Conservation (phyloP, 2,888 invertebrate species). For the Eumerus sabulonum region DNA sequence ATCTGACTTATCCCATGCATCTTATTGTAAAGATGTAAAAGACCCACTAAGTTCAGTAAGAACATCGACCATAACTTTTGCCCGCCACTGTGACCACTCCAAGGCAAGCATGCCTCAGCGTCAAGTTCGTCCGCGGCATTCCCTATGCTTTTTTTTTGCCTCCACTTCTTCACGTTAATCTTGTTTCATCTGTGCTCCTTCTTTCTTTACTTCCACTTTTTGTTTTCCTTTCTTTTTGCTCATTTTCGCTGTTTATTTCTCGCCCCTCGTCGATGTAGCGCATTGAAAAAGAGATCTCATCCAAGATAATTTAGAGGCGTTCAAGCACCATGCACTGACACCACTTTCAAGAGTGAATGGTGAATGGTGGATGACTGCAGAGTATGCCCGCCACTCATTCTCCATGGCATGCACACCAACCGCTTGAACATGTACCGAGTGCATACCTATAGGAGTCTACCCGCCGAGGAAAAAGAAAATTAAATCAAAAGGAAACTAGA, state of each 20-base stretch:
- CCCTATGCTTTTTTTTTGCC: conserved; percentile 3
- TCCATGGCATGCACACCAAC: not conserved
- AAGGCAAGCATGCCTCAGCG: too few relatives aligned
- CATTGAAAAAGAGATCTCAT: conserved; percentile 43
- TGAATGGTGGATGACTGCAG: conserved; percentile 49
- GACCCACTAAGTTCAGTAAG: too few relatives aligned
- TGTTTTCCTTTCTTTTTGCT: conserved; percentile 14
- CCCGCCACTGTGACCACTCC: conserved; percentile 20
- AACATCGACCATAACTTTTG: too few relatives aligned
- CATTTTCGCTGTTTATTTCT: not conserved
- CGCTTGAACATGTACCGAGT: too few relatives aligned
- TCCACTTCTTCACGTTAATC: conserved; percentile 28
- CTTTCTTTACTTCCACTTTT: conserved; percentile 34
- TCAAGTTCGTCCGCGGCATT: conserved; percentile 1
- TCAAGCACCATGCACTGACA: conserved; percentile 58
- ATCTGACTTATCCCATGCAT: too few relatives aligned
- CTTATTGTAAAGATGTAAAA: too few relatives aligned
- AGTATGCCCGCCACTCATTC: conserved; percentile 38
- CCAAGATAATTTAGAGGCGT: conserved; percentile 61
- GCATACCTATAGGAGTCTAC: not conserved
- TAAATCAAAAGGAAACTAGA: conserved; percentile 32
- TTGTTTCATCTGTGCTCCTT: conserved; percentile 15
- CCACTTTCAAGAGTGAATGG: conserved; percentile 55
- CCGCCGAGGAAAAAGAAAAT: conserved; percentile 19
- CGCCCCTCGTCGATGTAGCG: conserved; percentile 22